Base-by-base conservation (phyloP, 2,888 invertebrate species). In the Protula sp. region DNA sequence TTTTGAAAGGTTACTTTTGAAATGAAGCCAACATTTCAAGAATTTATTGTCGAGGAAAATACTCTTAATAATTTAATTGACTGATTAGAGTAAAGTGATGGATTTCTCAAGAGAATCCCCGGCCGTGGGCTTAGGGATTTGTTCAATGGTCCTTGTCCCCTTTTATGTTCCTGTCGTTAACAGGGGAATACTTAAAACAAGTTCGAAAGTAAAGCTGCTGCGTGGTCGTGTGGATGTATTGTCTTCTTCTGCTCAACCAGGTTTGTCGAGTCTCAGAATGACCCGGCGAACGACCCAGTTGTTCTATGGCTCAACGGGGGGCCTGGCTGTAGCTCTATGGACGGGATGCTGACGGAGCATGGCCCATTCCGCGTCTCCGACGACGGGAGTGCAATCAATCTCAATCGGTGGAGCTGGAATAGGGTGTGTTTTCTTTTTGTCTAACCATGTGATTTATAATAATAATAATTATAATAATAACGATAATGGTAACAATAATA, bases 261-360 rank as follows among this genome's bases (percentile, higher is more conserved):
- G 90, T 78, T 82, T 67, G 68, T 81, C 38, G 80, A 82, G 63
- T 80, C 81, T 22, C 74, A 75, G 57, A 70, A 68, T 30, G 73
- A 79, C 57, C 81, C 82, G 2, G 48, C 62, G 28, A 72, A 66
- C 27, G 82, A 81, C 54, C 82, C 82, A 2, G 55, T 82, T 2
- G 78, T 83, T 2, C 68, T 82, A n/a, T 83, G 83, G 83, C 66
- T 82, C 68, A 82, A 83, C 67, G 83, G 82, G n/a, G 82, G 83
- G 19, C 82, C 83, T 28, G 82, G 82, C 2, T 83, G 83, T 67
- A 80, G 80, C 62, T 82, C 82, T 19, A 67, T 81, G 27, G 71
- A 75, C 3, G 83, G 82, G 9, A 68, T 82, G 2, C 69, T 83
- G 4, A 72, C 75, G 19, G 83, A 82, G 69, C 73, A 82, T 65